Evolutionary conservation across 2,113 vertebrate genomes (phyloP).

Genomic region (Triplophysa siluroides): DNA sequence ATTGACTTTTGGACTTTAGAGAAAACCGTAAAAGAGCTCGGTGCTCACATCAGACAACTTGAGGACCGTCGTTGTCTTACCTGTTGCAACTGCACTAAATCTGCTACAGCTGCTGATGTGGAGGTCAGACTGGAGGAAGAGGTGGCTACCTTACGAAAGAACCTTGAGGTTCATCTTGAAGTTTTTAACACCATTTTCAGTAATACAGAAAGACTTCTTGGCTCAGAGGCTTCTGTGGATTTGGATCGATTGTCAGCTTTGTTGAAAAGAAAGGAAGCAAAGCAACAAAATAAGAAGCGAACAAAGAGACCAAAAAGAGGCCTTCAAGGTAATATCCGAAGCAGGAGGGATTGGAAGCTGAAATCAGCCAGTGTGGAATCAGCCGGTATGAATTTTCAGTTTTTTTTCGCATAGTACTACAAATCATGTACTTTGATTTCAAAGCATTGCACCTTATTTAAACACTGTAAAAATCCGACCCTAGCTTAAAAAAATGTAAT

Average conservation of each 20-base stretch:
- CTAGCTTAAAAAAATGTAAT: too few relatives aligned
- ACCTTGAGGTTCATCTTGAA: constrained; percentile 75
- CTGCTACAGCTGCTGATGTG: background rate
- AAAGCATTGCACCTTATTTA: too few relatives aligned
- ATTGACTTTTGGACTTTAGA: constrained; percentile 68
- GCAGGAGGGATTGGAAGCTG: constrained; percentile 49
- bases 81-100: constrained; percentile 53
- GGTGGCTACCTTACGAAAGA: constrained; percentile 61
- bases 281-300: constrained; percentile 65
- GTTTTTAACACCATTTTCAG: constrained; percentile 83
- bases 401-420: background rate
- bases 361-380: constrained; percentile 57
- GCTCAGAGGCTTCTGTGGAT: constrained; percentile 75
- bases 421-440: too few relatives aligned
- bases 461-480: too few relatives aligned
- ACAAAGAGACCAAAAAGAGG: constrained; percentile 60
- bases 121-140: constrained; percentile 60
- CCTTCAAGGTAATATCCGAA: constrained; percentile 31
- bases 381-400: constrained; percentile 51
- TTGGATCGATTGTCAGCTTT: constrained; percentile 76
- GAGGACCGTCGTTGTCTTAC: constrained; percentile 55
- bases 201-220: constrained; percentile 73
- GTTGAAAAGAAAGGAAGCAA: constrained; percentile 69
- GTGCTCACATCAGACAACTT: constrained; percentile 49
- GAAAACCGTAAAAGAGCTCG: constrained; percentile 63